Conservation (phyloP, 37 sponge, comb jelly and placozoan species). For the Eunapius fragilis region DNA sequence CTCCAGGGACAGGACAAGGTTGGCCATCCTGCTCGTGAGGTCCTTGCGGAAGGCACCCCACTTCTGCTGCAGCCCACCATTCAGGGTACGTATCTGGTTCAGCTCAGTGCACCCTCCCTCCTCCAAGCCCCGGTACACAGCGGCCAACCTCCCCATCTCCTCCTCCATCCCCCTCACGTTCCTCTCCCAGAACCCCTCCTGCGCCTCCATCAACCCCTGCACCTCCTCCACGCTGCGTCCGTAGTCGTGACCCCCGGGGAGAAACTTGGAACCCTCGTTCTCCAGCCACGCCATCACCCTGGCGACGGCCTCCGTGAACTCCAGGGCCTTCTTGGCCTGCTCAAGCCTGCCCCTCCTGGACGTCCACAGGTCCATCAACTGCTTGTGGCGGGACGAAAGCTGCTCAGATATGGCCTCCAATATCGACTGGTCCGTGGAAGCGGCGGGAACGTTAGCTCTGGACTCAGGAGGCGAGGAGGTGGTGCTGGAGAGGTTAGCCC, state of each 20-base stretch:
- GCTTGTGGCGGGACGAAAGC: not conserved
- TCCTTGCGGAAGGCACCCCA: constrained; percentile 34
- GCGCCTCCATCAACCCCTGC: not conserved
- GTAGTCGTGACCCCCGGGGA: constrained; percentile 3
- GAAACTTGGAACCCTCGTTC: not conserved
- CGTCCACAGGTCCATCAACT: constrained; percentile 37
- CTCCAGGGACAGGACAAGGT: constrained; percentile 38
- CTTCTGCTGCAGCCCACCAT: constrained; percentile 7
- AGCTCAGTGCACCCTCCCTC: constrained; percentile 5
- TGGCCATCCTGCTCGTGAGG: not conserved
- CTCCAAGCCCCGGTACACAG: constrained; percentile 5
- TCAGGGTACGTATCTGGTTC: constrained; percentile 21
- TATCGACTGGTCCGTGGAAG: not conserved
- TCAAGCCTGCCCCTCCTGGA: constrained; percentile 31
- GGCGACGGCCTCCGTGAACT: constrained; percentile 52
- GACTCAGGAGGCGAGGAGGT: not conserved
- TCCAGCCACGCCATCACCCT: constrained; percentile 46
- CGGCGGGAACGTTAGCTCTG: not conserved
- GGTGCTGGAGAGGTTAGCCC: not conserved
- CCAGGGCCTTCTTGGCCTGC: constrained; percentile 28
- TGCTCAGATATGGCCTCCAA: constrained; percentile 8
- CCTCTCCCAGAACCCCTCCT: not conserved
- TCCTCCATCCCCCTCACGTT: constrained; percentile 8
- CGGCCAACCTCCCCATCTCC: not conserved
- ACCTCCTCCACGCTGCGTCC: constrained; percentile 60